phyloP scores from a whole-genome alignment of 2,888 invertebrate genomes.

The Amblyjoppa proteus region DNA sequence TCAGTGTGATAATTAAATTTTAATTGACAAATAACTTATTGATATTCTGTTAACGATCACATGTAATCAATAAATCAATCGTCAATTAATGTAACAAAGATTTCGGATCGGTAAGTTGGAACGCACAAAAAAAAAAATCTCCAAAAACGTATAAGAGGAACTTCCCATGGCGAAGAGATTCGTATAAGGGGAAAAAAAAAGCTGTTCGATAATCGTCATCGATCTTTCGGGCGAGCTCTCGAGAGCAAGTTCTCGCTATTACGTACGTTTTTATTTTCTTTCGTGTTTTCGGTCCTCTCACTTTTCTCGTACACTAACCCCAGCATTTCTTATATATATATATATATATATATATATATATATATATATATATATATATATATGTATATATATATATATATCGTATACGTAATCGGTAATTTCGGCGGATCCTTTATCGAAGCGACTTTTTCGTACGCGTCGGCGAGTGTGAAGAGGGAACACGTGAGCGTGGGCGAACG shows the following conservation, averaged over 20 bases:
- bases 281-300: conserved; percentile 78
- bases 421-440: conserved; percentile 66
- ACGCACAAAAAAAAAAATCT: background rate
- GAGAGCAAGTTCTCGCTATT: conserved; percentile 19
- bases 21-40: no score
- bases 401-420: conserved; percentile 69
- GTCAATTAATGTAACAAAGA: no score
- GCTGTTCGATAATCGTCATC: conserved; percentile 27
- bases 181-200: background rate
- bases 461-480: conserved; percentile 20
- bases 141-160: background rate
- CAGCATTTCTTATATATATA: conserved; percentile 35
- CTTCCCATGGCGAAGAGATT: background rate
- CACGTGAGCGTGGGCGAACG: conserved; percentile 55
- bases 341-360: background rate
- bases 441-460: conserved; percentile 11
- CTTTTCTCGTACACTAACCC: conserved; percentile 83
- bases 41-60: no score
- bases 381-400: background rate
- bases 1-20: no score
- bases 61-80: no score
- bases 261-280: conserved; percentile 67
- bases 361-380: background rate
- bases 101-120: no score
- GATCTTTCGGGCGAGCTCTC: conserved; percentile 16